These are phyloP conservation scores for Triplophysa siluroides DNA, from an alignment of 2,113 vertebrate species.

Conservation along the genomic window DNA sequence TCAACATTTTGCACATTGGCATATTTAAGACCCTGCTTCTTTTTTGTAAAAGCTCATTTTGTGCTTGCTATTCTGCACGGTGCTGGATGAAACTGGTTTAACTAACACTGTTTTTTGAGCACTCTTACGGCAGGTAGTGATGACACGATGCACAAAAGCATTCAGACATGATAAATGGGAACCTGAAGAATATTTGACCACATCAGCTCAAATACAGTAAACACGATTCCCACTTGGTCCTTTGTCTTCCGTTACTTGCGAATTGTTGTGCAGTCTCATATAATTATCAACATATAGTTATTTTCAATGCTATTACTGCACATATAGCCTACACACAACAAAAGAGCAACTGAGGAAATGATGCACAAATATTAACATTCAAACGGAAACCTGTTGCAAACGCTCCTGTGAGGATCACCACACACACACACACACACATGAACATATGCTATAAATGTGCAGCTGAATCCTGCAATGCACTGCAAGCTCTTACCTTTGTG, in stretches of 20 bases:
- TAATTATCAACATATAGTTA: conserved; percentile 15
- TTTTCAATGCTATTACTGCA: background rate
- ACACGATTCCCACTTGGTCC: background rate
- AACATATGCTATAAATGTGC: background rate
- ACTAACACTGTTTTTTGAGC: background rate
- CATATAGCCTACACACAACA: conserved; percentile 10
- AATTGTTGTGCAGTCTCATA: background rate
- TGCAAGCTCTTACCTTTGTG: conserved; percentile 74
- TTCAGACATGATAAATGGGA: background rate
- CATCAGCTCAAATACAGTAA: too few relatives aligned
- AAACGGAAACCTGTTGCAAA: conserved; percentile 45
- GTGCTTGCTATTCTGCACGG: conserved; percentile 20
- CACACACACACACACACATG: background rate
- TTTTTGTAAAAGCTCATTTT: conserved; percentile 13
- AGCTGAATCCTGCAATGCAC: conserved; percentile 47
- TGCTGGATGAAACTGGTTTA: conserved; percentile 28
- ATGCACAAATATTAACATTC: conserved; percentile 30
- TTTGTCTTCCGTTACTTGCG: background rate
- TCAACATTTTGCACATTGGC: conserved; percentile 24
- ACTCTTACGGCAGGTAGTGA: conserved; percentile 6
- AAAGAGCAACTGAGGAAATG: background rate
- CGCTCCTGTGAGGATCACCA: conserved; percentile 22
- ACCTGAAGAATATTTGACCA: background rate
- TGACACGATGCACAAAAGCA: background rate
- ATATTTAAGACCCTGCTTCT: conserved; percentile 10